These are phyloP conservation scores for Achatina immaculata DNA, from an alignment of 1,140 invertebrate genomes.

Conservation along the genomic window DNA sequence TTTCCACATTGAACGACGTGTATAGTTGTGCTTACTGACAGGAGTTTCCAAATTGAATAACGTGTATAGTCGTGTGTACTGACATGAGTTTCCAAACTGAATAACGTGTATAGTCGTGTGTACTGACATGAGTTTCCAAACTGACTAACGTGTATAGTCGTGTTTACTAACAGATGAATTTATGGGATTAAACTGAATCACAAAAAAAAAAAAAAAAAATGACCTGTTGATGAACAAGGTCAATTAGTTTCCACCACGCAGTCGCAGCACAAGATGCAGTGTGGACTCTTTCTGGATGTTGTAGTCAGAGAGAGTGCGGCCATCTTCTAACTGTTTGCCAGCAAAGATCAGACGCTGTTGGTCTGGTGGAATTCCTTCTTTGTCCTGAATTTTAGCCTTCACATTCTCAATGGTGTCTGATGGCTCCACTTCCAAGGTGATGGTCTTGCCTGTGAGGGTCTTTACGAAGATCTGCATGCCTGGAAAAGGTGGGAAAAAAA, in stretches of 20 bases:
- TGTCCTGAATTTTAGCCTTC: constrained; percentile 23
- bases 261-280: constrained; percentile 82
- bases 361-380: constrained; percentile 25
- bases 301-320: constrained; percentile 78
- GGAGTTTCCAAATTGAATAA: no score
- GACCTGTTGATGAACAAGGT: constrained; percentile 10
- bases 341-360: constrained; percentile 32
- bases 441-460: constrained; percentile 19
- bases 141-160: no score
- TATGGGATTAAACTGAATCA: no score
- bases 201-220: background rate
- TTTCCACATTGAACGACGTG: no score
- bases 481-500: no score
- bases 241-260: constrained; percentile 25
- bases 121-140: no score
- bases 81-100: no score
- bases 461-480: constrained; percentile 68
- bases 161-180: no score
- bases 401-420: constrained; percentile 26
- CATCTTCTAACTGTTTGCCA: constrained; percentile 77
- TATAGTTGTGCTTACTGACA: no score
- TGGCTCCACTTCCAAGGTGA: constrained; percentile 9
- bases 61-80: no score
- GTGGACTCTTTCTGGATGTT: constrained; percentile 74
- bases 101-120: no score